Evolutionary conservation across 2,888 invertebrate species (phyloP).

Genomic region (Chymomyza fuscimana): DNA sequence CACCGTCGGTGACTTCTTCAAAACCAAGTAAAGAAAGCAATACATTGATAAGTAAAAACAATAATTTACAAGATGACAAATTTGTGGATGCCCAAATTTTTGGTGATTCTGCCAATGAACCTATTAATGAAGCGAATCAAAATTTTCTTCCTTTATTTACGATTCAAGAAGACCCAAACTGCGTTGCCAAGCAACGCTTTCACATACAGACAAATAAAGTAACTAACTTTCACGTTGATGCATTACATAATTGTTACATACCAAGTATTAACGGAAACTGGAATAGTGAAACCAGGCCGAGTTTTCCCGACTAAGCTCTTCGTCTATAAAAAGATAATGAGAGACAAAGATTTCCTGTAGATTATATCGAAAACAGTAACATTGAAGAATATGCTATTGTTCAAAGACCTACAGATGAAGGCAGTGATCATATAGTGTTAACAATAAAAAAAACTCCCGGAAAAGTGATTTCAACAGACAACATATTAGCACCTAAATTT

Average conservation of each 20-base stretch:
- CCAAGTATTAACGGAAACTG: conserved; percentile 84
- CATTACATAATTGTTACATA: conserved; percentile 81
- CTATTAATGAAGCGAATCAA: not conserved
- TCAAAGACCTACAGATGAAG: conserved; percentile 45
- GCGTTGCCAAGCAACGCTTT: conserved; percentile 75
- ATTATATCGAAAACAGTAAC: conserved; percentile 41
- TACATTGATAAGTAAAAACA: not conserved
- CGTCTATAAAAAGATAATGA: conserved; percentile 21
- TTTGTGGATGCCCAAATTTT: no score
- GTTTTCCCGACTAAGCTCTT: conserved; percentile 20
- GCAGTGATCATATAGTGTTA: conserved; percentile 74
- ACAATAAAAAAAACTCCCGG: conserved; percentile 77
- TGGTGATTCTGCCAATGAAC: not conserved
- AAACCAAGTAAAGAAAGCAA: conserved; percentile 12
- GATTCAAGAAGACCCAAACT: conserved; percentile 71
- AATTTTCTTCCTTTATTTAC: conserved; percentile 38
- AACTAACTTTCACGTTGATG: conserved; percentile 81
- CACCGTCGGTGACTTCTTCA: conserved; percentile 24
- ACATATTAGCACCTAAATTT: conserved; percentile 53
- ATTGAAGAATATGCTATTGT: conserved; percentile 71
- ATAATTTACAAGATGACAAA: conserved; percentile 3
- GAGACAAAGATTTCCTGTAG: not conserved
- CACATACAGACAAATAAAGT: conserved; percentile 75
- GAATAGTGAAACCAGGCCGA: conserved; percentile 37
- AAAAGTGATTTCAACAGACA: conserved; percentile 69